Conservation (phyloP, 2,797 vertebrate species). For the Notamacropus eugenii region DNA sequence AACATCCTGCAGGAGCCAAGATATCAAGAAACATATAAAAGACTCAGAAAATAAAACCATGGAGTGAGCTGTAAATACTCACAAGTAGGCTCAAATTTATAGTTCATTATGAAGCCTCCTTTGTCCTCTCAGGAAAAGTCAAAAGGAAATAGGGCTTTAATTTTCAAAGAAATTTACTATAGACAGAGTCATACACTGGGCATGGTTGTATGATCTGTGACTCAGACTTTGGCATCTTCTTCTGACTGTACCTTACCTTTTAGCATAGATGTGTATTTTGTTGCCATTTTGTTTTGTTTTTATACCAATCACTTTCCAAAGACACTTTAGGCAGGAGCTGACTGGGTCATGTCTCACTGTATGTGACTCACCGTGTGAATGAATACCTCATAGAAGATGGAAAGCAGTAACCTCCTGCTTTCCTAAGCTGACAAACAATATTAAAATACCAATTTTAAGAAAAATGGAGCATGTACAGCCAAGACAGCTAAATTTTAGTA, state of each 20-base stretch:
- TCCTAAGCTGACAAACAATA: conserved; percentile 39
- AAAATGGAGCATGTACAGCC: background rate
- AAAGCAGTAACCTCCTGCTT: background rate
- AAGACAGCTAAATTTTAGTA: background rate
- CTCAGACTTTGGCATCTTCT: conserved; percentile 63
- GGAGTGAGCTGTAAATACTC: conserved; percentile 71
- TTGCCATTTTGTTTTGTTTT: background rate
- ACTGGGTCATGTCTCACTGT: background rate
- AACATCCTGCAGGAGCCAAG: conserved; percentile 41
- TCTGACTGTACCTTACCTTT: conserved; percentile 30
- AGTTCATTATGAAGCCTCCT: conserved; percentile 64
- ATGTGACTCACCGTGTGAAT: conserved; percentile 34
- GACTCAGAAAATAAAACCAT: conserved; percentile 54
- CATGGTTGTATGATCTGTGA: conserved; percentile 23
- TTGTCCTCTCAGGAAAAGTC: conserved; percentile 70
- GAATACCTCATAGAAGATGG: conserved; percentile 35
- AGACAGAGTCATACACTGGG: conserved; percentile 42
- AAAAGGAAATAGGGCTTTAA: conserved; percentile 50
- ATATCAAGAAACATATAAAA: conserved; percentile 60
- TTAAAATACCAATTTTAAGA: conserved; percentile 1
- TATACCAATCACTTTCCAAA: conserved; percentile 36
- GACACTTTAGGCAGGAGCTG: conserved; percentile 34
- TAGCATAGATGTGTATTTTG: background rate
- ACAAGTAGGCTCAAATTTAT: conserved; percentile 65
- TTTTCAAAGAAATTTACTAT: conserved; percentile 72